Evolutionary conservation across 1,140 invertebrate genomes (phyloP), one percentile per base, ranked within the genome.

Genomic region (Tribolium madens): DNA sequence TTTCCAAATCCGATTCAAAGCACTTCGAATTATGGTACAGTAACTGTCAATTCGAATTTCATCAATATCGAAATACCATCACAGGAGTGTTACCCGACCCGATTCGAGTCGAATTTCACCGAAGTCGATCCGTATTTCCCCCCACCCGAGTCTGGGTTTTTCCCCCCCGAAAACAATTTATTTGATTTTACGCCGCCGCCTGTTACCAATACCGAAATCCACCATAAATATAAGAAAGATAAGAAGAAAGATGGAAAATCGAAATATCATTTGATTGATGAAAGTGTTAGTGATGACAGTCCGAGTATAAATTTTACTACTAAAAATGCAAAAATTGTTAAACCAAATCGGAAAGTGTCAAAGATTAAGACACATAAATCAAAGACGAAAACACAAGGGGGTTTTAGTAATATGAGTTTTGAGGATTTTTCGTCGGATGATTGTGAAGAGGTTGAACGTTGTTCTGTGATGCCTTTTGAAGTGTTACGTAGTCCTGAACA

Each of bases 341-440:
- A 84, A 78, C 76, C 76, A 42, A 14, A 57, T 47, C 81, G 70
- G 79, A 84, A 79, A 78, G 76, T 60, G 13, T 68, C 14, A 3
- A 71, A 71, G 7, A 47, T 18, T 13, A 82, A 85, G 80, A 76
- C 73, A 9, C 79, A 83, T 26, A 84, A 83, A 78, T 75, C 64
- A 6, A 80, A 79, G 5, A 42, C 83, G 26, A 87, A 86, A 78
- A 84, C 83, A 2, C 86, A 88, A 42, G 87, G 87, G 1, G 92
- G 92, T 2, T 93, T 94, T 77, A 92, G 91, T 78, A 94, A 94
- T 81, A 92, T 94, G 91, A 94, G 92, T 80, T 94, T 94, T 79
- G 93, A 94, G 84, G 93, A 94, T 84, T 92, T 93, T 80, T 91
- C 91, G 0, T 91, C 91, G 14, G 92, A 93, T 77, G 91, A 93